Evolutionary conservation across 2,888 invertebrate species (phyloP).

Genomic region (Orthosia gothica): DNA sequence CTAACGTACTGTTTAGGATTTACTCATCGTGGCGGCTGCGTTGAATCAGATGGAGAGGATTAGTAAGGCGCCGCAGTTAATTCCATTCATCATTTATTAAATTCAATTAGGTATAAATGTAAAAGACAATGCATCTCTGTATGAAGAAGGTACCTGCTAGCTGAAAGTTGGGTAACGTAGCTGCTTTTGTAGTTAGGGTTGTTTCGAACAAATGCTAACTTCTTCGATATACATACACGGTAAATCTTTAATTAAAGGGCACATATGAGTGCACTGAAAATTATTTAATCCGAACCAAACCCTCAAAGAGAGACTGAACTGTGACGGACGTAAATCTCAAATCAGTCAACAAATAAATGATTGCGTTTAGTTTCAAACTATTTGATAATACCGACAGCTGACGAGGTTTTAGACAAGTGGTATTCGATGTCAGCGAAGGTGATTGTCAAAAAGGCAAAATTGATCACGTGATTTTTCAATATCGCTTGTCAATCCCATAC

Average conservation of each 20-base stretch:
- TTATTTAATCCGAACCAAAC: too few species aligned
- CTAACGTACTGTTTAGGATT: constrained; percentile 10
- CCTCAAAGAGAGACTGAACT: too few species aligned
- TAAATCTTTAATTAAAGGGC: neutral
- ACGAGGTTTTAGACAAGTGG: too few species aligned
- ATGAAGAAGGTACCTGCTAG: neutral
- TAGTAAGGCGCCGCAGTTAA: constrained; percentile 1
- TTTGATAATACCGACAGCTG: too few species aligned
- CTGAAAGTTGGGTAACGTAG: neutral
- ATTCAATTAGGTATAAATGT: neutral
- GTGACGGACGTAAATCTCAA: neutral
- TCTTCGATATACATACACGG: neutral
- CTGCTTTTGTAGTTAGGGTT: neutral
- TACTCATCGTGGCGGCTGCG: constrained; percentile 11
- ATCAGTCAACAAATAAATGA: neutral
- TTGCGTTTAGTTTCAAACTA: neutral
- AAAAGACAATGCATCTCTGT: too few species aligned
- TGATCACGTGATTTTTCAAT: too few species aligned
- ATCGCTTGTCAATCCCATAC: too few species aligned
- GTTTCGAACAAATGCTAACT: neutral
- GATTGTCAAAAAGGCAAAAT: too few species aligned
- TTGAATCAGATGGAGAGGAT: constrained; percentile 9
- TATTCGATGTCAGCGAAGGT: too few species aligned
- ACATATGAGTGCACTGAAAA: too few species aligned
- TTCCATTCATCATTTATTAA: neutral